Conservation (phyloP, 2,888 invertebrate species). For the Drosophila paranaensis region DNA sequence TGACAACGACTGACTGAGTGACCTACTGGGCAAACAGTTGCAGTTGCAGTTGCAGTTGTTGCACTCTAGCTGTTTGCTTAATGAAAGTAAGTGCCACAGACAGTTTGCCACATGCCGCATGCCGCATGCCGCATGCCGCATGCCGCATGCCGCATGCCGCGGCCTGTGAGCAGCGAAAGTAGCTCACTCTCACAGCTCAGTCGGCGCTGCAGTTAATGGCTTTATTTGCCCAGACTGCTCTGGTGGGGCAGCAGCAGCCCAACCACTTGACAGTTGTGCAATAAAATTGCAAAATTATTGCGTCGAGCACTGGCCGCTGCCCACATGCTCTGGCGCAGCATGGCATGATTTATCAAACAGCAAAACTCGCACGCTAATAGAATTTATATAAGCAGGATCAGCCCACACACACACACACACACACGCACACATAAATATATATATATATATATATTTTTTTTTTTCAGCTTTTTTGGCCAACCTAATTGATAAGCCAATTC, state of each 20-base stretch:
- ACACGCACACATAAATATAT: background rate
- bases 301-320: conserved; percentile 44
- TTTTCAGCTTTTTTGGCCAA: conserved; percentile 46
- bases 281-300: conserved; percentile 67
- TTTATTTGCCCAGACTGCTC: conserved; percentile 59
- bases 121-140: conserved; percentile 33
- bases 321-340: conserved; percentile 41
- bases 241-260: conserved; percentile 19
- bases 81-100: conserved; percentile 66
- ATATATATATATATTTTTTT: background rate
- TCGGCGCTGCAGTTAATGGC: conserved; percentile 63
- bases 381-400: conserved; percentile 61
- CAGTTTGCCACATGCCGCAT: conserved; percentile 25
- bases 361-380: conserved; percentile 69
- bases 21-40: conserved; percentile 61
- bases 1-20: conserved; percentile 53
- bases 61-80: conserved; percentile 64
- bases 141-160: conserved; percentile 33
- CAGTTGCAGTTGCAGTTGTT: conserved; percentile 41
- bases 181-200: conserved; percentile 64
- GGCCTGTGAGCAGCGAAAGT: conserved; percentile 73
- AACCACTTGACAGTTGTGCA: conserved; percentile 69
- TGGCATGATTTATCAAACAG: conserved; percentile 65
- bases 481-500: conserved; percentile 66
- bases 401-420: conserved; percentile 32